Evolutionary conservation across 2,888 invertebrate species (phyloP).

Genomic region (Diarsia rubi): DNA sequence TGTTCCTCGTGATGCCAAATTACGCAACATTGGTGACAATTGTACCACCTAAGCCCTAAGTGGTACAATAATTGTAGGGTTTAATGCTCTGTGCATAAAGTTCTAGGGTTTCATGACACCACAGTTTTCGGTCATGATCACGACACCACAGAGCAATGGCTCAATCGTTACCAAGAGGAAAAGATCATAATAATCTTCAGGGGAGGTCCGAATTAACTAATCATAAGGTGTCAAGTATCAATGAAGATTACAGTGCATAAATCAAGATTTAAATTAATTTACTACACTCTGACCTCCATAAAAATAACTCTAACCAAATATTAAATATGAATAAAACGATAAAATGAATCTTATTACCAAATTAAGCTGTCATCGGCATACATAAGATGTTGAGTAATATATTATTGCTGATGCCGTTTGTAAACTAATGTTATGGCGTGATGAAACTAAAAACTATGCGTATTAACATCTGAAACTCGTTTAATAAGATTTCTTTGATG

Average conservation of each 20-base stretch:
- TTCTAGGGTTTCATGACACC: too few relatives aligned
- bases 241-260: conserved; percentile 14
- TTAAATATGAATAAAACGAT: conserved; percentile 42
- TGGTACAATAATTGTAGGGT: too few relatives aligned
- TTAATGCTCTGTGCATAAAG: too few relatives aligned
- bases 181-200: background rate
- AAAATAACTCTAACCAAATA: conserved; percentile 28
- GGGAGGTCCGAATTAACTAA: conserved; percentile 8
- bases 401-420: conserved; percentile 27
- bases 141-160: background rate
- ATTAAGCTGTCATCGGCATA: conserved; percentile 42
- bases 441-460: conserved; percentile 62
- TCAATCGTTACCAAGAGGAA: background rate
- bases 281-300: conserved; percentile 37
- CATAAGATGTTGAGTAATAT: conserved; percentile 23
- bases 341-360: conserved; percentile 26
- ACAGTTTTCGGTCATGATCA: too few relatives aligned
- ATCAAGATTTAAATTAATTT: conserved; percentile 39
- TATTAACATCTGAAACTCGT: conserved; percentile 64
- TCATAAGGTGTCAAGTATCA: conserved; percentile 25
- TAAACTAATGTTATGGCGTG: conserved; percentile 51
- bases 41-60: too few relatives aligned
- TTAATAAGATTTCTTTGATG: conserved; percentile 59
- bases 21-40: too few relatives aligned
- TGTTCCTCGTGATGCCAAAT: too few relatives aligned